Base-by-base conservation (phyloP, 1,140 invertebrate species). In the Arion vulgaris region DNA sequence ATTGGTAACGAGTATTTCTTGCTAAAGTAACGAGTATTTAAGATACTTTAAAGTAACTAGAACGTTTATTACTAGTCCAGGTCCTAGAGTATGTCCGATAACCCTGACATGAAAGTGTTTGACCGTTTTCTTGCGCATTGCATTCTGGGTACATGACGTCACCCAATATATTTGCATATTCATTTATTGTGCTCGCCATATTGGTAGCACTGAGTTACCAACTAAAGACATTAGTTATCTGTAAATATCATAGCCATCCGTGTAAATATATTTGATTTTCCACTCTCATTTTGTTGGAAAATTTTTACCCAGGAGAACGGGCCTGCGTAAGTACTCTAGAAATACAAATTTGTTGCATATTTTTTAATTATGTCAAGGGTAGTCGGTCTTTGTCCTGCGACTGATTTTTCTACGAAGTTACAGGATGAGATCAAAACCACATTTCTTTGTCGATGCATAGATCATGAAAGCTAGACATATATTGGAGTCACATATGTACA, bases 251-350 rank as follows among this genome's bases (percentile, higher is more conserved):
- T 83, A 83, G 82, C 85, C 90, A 92, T 92, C 91, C 83, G 86
- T 86, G 83, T 85, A 73, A 4, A 62, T 53, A 71, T 82, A 84
- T 83, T 83, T 72, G 84, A 83, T 80, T 75, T 80, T 83, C 80
- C 78, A 80, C 78, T 84, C 86, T 87, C 85, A 84, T 86, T 87
- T 88, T 85, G 84, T 90, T 86, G 87, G 87, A 86, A 81, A 84
- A 80, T 82, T 82, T 82, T 89, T 87, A 91, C 91, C 91, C 91
- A 91, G 75, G 87, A 84, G 91, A 91, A 92, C 91, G 91, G 90
- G 89, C 91, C 91, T 87, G 90, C 89, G 91, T 92, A 89, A 91
- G 90, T 89, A 81, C 49, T 80, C 71, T 78, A 84, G 85, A 86
- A 81, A 81, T 28, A 69, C 72, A 49, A 57, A 77, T 72, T 69